These are phyloP conservation scores for Nasonovia ribisnigri DNA, from an alignment of 2,888 invertebrate genomes.

Conservation along the genomic window DNA sequence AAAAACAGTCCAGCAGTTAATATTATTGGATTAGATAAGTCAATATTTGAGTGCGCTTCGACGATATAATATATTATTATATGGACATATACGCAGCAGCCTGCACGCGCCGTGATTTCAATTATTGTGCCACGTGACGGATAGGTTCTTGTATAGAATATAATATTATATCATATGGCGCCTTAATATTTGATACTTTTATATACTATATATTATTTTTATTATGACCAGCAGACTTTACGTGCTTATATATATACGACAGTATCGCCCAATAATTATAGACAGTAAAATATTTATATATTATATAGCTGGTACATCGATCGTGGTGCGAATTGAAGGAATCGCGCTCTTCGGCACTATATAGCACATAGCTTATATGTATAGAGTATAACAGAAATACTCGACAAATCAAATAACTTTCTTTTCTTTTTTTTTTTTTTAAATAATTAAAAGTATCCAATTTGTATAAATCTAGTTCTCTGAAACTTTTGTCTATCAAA, in stretches of 20 bases:
- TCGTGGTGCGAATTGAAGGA: too few relatives aligned
- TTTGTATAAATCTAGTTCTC: too few relatives aligned
- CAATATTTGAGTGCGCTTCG: background rate
- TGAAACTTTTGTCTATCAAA: too few relatives aligned
- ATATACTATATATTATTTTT: background rate
- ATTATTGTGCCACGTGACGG: background rate
- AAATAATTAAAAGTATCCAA: too few relatives aligned
- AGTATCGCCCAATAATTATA: background rate
- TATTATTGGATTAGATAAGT: background rate
- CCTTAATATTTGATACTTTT: background rate
- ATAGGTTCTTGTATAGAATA: background rate
- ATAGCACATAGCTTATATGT: too few relatives aligned
- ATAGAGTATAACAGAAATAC: too few relatives aligned
- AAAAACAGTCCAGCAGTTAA: background rate
- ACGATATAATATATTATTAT: background rate
- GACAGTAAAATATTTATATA: background rate
- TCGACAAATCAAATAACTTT: too few relatives aligned
- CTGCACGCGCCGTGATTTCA: background rate
- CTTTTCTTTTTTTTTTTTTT: too few relatives aligned
- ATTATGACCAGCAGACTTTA: background rate
- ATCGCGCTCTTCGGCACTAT: too few relatives aligned
- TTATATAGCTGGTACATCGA: background rate
- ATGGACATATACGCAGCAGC: background rate
- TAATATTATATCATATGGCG: background rate
- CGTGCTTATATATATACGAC: background rate